These are phyloP conservation scores for Gastrophysa polygoni DNA, from an alignment of 2,888 invertebrate genomes.

Conservation along the genomic window DNA sequence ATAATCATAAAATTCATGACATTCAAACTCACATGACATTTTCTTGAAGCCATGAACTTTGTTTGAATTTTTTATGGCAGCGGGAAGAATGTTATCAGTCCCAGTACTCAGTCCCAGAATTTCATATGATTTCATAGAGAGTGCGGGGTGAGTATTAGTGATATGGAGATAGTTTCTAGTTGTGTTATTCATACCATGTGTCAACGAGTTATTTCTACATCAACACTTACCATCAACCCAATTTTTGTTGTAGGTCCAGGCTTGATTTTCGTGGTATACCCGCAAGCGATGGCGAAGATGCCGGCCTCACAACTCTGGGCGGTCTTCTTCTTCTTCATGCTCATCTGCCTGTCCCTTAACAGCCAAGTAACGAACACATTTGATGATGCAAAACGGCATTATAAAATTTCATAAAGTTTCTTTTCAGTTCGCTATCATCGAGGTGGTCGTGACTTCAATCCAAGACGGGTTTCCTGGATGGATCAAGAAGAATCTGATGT, in stretches of 20 bases:
- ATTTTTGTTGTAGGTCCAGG: constrained; percentile 70
- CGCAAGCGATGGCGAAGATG: constrained; percentile 92
- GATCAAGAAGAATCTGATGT: constrained; percentile 81
- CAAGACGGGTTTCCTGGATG: constrained; percentile 91
- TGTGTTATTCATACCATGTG: no score
- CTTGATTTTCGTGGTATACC: constrained; percentile 88
- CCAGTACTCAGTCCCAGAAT: no score
- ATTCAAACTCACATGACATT: no score
- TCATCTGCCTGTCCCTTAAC: constrained; percentile 85
- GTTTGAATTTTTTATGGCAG: no score
- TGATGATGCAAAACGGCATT: constrained; percentile 22
- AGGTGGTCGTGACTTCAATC: constrained; percentile 91
- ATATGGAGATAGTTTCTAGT: no score
- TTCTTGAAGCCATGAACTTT: no score
- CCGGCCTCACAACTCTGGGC: constrained; percentile 91
- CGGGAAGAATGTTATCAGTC: no score
- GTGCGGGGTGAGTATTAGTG: no score
- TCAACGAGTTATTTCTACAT: no score
- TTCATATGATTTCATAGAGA: no score
- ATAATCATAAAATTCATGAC: no score
- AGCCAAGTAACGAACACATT: constrained; percentile 70
- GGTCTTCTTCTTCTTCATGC: constrained; percentile 88
- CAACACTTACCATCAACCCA: no score
- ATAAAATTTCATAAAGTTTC: constrained; percentile 35
- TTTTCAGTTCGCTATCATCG: constrained; percentile 89